These are phyloP conservation scores for Odobenus rosmarus DNA, from an alignment of 2,113 vertebrate species.

Conservation along the genomic window DNA sequence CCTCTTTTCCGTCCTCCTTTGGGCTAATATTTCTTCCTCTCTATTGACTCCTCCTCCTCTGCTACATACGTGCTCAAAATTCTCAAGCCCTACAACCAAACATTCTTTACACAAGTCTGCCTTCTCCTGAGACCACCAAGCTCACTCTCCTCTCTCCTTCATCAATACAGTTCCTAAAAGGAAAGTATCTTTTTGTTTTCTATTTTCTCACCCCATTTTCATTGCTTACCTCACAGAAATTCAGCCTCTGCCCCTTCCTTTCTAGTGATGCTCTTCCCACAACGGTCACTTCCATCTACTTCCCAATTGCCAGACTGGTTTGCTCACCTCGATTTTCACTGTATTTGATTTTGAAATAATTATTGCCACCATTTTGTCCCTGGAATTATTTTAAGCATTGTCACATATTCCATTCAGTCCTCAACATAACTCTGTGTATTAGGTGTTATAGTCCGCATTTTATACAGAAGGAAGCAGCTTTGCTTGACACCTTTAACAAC, in stretches of 20 bases:
- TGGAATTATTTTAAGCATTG: background rate
- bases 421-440: background rate
- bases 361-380: background rate
- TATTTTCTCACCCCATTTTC: background rate
- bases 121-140: background rate
- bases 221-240: background rate
- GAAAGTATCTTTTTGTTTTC: background rate
- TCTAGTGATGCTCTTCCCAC: background rate
- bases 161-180: background rate
- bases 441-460: background rate
- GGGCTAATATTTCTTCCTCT: background rate
- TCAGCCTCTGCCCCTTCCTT: background rate
- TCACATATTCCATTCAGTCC: background rate
- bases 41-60: background rate
- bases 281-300: background rate
- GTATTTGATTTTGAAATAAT: slow-evolving; percentile 27
- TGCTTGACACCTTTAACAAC: background rate
- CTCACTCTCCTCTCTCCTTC: background rate
- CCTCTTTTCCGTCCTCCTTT: background rate
- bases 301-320: background rate
- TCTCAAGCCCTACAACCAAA: background rate
- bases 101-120: background rate
- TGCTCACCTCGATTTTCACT: background rate
- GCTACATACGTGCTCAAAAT: background rate
- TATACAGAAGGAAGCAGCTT: background rate